phyloP scores from a whole-genome alignment of 2,888 invertebrate genomes.

The Ptilodon capucinus region DNA sequence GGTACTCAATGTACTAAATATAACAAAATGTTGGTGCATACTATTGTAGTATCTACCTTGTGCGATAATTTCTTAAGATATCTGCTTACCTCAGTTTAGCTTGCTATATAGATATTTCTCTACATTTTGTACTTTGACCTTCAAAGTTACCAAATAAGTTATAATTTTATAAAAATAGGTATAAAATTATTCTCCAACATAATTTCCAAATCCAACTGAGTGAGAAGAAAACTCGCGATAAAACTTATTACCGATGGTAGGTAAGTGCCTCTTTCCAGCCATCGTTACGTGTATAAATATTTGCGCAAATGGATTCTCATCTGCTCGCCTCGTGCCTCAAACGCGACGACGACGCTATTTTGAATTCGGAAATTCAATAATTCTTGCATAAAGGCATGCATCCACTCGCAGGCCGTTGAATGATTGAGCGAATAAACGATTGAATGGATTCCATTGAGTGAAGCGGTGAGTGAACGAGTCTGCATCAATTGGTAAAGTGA shows the following conservation, averaged over 20 bases:
- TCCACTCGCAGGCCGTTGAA: constrained; percentile 56
- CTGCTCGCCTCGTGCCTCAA: constrained; percentile 33
- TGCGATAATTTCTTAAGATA: no score
- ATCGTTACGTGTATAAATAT: constrained; percentile 45
- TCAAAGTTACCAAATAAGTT: no score
- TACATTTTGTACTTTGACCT: no score
- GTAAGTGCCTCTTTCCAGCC: constrained; percentile 26
- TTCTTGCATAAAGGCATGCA: constrained; percentile 69
- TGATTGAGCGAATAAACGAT: constrained; percentile 61
- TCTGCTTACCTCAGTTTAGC: no score
- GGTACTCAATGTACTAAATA: no score
- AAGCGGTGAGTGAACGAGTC: constrained; percentile 42
- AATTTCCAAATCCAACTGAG: constrained; percentile 11
- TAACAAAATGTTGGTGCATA: no score
- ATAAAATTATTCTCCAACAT: no score
- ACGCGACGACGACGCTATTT: constrained; percentile 34
- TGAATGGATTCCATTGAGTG: constrained; percentile 57
- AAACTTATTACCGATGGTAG: constrained; percentile 30
- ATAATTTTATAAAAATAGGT: no score
- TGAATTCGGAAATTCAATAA: constrained; percentile 67
- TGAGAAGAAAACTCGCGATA: constrained; percentile 15
- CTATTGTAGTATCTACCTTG: no score
- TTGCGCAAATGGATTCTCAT: constrained; percentile 59
- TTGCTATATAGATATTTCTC: no score
- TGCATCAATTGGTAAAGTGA: constrained; percentile 42